Percentiles rank a stretch among this genome's conserved stretches.
phyloP scores from a whole-genome alignment of 2,888 invertebrate species.

The Oxytorus armatus region DNA sequence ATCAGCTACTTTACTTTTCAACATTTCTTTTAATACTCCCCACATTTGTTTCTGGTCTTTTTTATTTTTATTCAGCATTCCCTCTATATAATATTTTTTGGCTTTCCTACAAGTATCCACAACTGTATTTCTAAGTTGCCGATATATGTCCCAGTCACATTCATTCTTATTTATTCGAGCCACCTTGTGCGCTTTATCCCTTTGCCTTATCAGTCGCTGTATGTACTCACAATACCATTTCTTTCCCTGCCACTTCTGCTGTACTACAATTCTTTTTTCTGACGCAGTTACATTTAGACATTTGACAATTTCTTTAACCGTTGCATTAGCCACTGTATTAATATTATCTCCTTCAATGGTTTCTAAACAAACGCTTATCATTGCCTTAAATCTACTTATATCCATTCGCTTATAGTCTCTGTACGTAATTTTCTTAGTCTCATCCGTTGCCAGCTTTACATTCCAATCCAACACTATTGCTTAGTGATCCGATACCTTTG shows the following conservation, averaged over 20 bases:
- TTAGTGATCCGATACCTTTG: slow-evolving; percentile 4
- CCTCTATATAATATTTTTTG: no score
- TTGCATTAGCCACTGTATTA: not conserved
- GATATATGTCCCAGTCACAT: slow-evolving; percentile 5
- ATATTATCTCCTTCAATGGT: slow-evolving; percentile 7
- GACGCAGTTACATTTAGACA: slow-evolving; percentile 11
- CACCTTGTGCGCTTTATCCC: slow-evolving; percentile 7
- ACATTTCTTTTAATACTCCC: slow-evolving; percentile 19
- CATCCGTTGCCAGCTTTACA: not conserved
- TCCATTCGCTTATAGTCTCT: slow-evolving; percentile 42
- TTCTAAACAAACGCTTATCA: not conserved
- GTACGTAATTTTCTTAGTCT: not conserved
- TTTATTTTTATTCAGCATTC: no score
- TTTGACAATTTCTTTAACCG: not conserved
- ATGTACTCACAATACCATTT: slow-evolving; percentile 18
- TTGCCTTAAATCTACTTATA: not conserved
- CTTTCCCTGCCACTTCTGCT: slow-evolving; percentile 28
- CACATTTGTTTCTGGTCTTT: slow-evolving; percentile 21
- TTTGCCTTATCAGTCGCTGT: not conserved
- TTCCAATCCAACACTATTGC: slow-evolving; percentile 20
- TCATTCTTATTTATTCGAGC: slow-evolving; percentile 21
- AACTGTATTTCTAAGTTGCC: slow-evolving; percentile 17
- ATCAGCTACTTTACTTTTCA: slow-evolving; percentile 3
- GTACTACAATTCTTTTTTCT: not conserved
- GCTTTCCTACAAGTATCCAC: not conserved